A percentile compares a stretch with the other conserved stretches of the same genome.
phyloP scores from a whole-genome alignment of 2,797 vertebrate genomes.

The Periophthalmus magnuspinnatus region DNA sequence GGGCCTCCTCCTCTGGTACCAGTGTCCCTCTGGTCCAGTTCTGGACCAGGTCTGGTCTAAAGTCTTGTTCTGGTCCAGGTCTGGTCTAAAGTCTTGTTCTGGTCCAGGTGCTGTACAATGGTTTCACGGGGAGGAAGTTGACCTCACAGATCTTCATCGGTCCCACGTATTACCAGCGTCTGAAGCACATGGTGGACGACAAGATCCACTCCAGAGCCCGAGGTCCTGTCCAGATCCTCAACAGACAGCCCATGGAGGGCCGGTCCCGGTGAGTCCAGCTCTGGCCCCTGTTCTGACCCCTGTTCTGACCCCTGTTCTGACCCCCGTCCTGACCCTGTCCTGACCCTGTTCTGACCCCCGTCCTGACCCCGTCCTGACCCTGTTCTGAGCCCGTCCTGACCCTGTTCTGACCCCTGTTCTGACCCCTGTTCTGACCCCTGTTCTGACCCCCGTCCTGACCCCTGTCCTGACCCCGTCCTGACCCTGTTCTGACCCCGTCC shows the following conservation, averaged over 20 bases:
- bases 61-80: background rate
- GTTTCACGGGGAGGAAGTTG: conserved; percentile 96
- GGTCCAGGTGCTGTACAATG: conserved; percentile 94
- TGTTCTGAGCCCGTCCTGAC: no score
- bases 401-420: background rate
- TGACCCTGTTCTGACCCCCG: background rate
- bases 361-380: background rate
- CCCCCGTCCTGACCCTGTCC: no score
- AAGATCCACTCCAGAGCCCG: conserved; percentile 97
- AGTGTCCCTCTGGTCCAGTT: no score
- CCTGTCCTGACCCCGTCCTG: background rate
- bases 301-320: no score
- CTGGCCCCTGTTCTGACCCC: no score
- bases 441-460: background rate
- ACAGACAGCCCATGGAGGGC: conserved; percentile 98
- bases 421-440: background rate
- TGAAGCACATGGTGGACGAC: conserved; percentile 99
- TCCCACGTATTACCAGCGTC: conserved; percentile 95
- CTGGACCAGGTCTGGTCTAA: background rate
- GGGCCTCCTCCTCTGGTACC: no score
- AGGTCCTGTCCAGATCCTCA: conserved; percentile 97
- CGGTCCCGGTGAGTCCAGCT: conserved; percentile 85
- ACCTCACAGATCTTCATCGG: conserved; percentile 99
- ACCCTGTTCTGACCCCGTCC: no score
- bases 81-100: background rate